Base-by-base conservation (phyloP, 2,113 vertebrate genomes). In the Aleadryas rufinucha region DNA sequence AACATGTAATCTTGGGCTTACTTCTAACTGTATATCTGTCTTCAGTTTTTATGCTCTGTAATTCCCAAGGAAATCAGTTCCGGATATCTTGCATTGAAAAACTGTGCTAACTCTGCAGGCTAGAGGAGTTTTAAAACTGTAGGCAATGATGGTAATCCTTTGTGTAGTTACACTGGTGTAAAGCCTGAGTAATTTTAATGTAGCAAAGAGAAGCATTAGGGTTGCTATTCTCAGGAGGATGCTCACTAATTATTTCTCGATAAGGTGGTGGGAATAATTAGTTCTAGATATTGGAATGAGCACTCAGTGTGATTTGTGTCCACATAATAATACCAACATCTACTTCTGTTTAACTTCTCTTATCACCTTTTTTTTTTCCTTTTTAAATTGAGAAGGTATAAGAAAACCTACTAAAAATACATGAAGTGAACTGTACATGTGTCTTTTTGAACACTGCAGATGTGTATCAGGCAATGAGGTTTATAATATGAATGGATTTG, bases 241-340 rank as follows among this genome's bases (percentile, higher is more conserved):
- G n/a, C 87, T 90, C 56, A 28, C 75, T 95, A 94, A 96, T 93
- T 96, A 90, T 90, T 94, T 75, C 72, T 75, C 89, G 82, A 93
- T 94, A 92, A 96, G 71, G 56, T 71, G 31, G 60, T 77, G 18
- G 44, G 50, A 90, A 27, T 94, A 93, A 93, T 96, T 87, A 94
- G 86, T 47, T 41, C 31, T 84, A 66, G 88, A 66, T 95, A 75
- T 35, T 92, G 64, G 71, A 93, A 89, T 81, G 52, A 66, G 45
- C 31, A 24, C 37, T 78, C 83, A 59, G 6, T 74, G 42, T 52
- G 84, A 90, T 90, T 93, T 87, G 15, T 75, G 82, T 66, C 68
- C 33, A 44, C 63, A 13, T 87, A 91, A 89, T 78, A 89, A 85
- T 70, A 42, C 17, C 74, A 90, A 57, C 66, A 44, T 20, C n/a